A percentile compares a stretch with the other conserved stretches of the same genome.
These are phyloP conservation scores for rabbit (Oryctolagus cuniculus) DNA, from an alignment of 2,113 vertebrate species.

Conservation along the genomic window mOryCun1.1 NC_091441.1:76958001-76958500, in stretches of 20 bases:
- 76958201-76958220: not conserved
- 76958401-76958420: not conserved
- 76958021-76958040: not conserved
- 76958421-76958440: not conserved
- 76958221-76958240: not conserved
- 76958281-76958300: not conserved
- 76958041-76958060: not conserved
- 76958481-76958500: too few species aligned
- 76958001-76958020: not conserved
- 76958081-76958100: not conserved
- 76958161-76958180: not conserved
- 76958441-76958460: too few species aligned
- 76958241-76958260: not conserved
- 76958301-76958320: not conserved
- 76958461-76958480: too few species aligned
- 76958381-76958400: not conserved
- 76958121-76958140: not conserved
- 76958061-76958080: not conserved
- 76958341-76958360: not conserved
- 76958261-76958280: not conserved
- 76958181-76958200: not conserved
- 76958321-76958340: not conserved
- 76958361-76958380: not conserved
- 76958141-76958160: too few species aligned
- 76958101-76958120: not conserved